Evolutionary conservation across 2,113 vertebrate genomes (phyloP), one percentile per base, ranked within the genome.

Genomic region (Antidorcas marsupialis): DNA sequence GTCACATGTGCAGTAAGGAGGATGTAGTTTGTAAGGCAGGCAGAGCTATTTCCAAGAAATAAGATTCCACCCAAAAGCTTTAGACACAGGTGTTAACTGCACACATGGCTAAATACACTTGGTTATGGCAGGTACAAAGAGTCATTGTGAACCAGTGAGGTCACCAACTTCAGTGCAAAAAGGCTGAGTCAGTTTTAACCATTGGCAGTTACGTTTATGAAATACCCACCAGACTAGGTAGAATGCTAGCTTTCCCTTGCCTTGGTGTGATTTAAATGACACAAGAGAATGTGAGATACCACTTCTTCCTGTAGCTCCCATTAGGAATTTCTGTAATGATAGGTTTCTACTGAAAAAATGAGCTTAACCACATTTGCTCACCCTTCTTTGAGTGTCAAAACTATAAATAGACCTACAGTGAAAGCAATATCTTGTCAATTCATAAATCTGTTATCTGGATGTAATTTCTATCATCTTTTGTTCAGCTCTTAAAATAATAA

Each of bases 41-140:
- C 55, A 64, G 45, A 97, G 19, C 53, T 52, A 78, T 45, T 96
- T 89, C 60, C 79, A 96, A 95, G 84, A 92, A 97, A 90, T 60
- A 74, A 92, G 64, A 95, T 67, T 96, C 57, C 85, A 74, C 53
- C 74, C 36, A 86, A 90, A 84, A 96, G 30, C 89, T 94, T 87
- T 45, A 92, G 62, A 94, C 84, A 88, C 30, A 91, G 59, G 53
- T 87, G 27, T 45, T 50, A 64, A 74, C 12, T 57, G 33, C 47
- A 50, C n/a, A 71, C 25, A 62, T 9, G 25, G 57, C 47, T 87
- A 59, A 85, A 45, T 11, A 11, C 7, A 12, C 33, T 82, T 87
- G 39, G 5, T 71, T 59, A 83, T 13, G 79, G 82, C 87, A 92
- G 15, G 83, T 33, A 79, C 30, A 57, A 71, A 88, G 43, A 86